Evolutionary conservation across 2,888 invertebrate species (phyloP).

Genomic region (Drosophila greeni): DNA sequence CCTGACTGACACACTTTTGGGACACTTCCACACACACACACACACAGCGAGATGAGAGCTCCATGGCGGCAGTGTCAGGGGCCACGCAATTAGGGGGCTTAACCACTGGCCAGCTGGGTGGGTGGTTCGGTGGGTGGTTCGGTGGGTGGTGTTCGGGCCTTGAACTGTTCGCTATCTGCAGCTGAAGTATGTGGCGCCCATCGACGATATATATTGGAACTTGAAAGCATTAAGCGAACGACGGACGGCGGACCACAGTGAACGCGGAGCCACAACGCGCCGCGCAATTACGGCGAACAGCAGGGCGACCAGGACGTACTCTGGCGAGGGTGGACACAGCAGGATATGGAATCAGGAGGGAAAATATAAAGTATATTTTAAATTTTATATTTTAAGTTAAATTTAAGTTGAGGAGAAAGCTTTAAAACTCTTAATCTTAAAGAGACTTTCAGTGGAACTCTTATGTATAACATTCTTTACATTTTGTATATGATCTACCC

Average conservation of each 20-base stretch:
- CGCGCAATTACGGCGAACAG: conserved; percentile 30
- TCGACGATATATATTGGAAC: conserved; percentile 45
- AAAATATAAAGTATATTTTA: not conserved
- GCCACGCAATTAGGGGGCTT: conserved; percentile 52
- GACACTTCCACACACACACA: conserved; percentile 30
- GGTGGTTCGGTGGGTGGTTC: not conserved
- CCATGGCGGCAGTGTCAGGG: conserved; percentile 38
- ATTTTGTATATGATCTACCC: no score
- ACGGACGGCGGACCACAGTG: conserved; percentile 30
- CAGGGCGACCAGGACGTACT: not conserved
- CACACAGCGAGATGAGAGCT: conserved; percentile 8
- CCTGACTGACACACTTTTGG: conserved; percentile 45
- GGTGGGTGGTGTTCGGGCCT: conserved; percentile 22
- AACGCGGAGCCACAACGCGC: conserved; percentile 26
- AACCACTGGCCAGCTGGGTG: conserved; percentile 40
- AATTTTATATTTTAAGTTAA: not conserved
- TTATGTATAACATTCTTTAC: no score
- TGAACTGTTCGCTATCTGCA: conserved; percentile 43
- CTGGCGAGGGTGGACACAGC: conserved; percentile 7
- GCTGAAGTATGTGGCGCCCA: conserved; percentile 37
- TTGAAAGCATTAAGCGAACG: conserved; percentile 41
- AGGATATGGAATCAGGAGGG: not conserved
- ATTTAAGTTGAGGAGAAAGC: not conserved
- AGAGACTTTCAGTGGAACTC: not conserved
- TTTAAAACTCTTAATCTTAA: not conserved